Conservation (phyloP, 2,797 vertebrate genomes). For the Hippopotamyrus pictus region DNA sequence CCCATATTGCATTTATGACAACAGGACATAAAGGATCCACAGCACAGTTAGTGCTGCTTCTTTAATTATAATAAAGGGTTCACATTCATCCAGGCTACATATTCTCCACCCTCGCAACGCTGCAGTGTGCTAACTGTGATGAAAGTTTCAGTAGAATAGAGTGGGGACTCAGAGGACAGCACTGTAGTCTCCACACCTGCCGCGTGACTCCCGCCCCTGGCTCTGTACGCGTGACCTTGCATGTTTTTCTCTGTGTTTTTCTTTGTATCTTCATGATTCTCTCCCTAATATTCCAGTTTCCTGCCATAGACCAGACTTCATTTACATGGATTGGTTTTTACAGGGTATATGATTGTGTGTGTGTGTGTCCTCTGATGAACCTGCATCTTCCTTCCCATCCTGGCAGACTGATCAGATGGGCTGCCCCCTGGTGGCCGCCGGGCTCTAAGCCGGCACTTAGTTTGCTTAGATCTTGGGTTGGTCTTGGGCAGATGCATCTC, state of each 20-base stretch:
- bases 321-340: background rate
- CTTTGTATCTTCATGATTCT: background rate
- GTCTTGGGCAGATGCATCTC: background rate
- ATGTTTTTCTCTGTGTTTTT: background rate
- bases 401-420: background rate
- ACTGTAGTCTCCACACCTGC: background rate
- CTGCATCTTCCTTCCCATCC: background rate
- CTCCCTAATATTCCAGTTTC: background rate
- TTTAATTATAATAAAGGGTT: background rate
- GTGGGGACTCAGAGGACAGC: background rate
- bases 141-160: background rate
- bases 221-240: background rate
- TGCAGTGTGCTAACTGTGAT: background rate
- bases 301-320: background rate
- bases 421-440: background rate
- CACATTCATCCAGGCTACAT: background rate
- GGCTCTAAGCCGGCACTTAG: background rate
- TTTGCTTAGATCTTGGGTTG: background rate
- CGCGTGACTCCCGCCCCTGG: background rate
- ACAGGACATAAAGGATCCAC: background rate
- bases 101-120: background rate
- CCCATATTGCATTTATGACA: background rate
- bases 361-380: background rate
- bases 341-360: background rate
- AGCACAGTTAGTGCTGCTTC: background rate